phyloP scores from a whole-genome alignment of 2,113 vertebrate genomes.

The Colinus virginianus region DNA sequence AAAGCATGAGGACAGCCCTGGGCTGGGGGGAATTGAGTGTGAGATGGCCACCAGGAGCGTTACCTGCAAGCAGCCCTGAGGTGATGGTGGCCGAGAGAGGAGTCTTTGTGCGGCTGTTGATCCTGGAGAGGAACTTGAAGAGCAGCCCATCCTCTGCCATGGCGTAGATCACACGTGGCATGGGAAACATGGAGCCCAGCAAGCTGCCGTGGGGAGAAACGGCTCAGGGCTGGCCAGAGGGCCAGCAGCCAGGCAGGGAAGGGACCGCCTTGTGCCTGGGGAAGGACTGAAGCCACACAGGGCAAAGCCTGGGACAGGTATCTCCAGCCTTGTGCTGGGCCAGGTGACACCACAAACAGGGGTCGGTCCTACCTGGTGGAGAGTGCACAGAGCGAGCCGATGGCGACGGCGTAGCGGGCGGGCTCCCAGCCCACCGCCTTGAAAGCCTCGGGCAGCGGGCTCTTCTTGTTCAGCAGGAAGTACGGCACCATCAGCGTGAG shows the following conservation, averaged over 20 bases:
- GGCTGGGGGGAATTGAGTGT: accelerated
- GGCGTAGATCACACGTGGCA: conserved; percentile 96
- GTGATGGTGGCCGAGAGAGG: conserved; percentile 88
- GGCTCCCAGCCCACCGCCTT: conserved; percentile 86
- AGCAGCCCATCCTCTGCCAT: conserved; percentile 96
- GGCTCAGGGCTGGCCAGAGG: neutral
- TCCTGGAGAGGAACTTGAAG: conserved; percentile 84
- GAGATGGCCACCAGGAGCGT: neutral
- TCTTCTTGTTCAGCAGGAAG: conserved; percentile 85
- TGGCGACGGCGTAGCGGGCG: conserved; percentile 89
- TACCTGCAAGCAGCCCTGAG: conserved; percentile 90
- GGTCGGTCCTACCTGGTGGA: conserved; percentile 88
- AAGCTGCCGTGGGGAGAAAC: conserved; percentile 77
- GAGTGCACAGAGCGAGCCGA: conserved; percentile 94
- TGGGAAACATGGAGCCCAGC: conserved; percentile 96
- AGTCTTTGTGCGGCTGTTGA: conserved; percentile 87
- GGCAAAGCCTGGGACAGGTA: accelerated
- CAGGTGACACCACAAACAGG: neutral
- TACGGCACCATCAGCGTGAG: conserved; percentile 98
- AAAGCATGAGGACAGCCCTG: neutral
- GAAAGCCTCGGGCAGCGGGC: conserved; percentile 94
- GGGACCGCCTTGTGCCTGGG: neutral
- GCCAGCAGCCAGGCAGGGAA: accelerated
- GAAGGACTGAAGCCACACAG: neutral
- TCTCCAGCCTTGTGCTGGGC: accelerated